These are phyloP conservation scores for Lepidochrysops patricia DNA, from an alignment of 2,888 invertebrate genomes.

Conservation along the genomic window DNA sequence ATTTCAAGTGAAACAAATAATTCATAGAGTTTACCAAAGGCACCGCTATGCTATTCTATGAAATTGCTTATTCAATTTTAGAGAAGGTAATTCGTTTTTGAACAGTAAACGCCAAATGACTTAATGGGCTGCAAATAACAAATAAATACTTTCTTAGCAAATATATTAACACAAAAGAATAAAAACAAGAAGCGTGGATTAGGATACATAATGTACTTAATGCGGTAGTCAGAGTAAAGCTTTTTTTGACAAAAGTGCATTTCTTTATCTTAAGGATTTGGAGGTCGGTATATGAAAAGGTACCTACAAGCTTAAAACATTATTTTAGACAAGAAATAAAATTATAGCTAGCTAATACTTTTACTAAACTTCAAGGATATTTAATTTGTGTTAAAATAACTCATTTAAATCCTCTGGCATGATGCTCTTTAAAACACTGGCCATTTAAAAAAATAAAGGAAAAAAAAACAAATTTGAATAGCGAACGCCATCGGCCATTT, in stretches of 20 bases:
- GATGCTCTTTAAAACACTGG: neutral
- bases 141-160: neutral
- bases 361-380: too few relatives aligned
- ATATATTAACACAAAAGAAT: neutral
- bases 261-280: too few relatives aligned
- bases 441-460: neutral
- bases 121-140: neutral
- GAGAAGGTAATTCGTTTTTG: neutral
- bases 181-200: neutral
- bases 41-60: neutral
- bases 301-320: too few relatives aligned
- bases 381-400: too few relatives aligned
- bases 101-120: neutral
- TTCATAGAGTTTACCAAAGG: neutral
- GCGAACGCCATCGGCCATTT: conserved; percentile 5
- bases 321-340: too few relatives aligned
- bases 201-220: neutral
- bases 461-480: neutral
- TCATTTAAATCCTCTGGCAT: too few relatives aligned
- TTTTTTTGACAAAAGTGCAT: neutral
- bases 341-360: too few relatives aligned
- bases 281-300: too few relatives aligned
- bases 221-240: neutral
- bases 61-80: neutral
- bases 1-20: neutral